Evolutionary conservation across 2,113 vertebrate genomes (phyloP), one percentile per base, ranked within the genome.

Genomic region (Pandion haliaetus): DNA sequence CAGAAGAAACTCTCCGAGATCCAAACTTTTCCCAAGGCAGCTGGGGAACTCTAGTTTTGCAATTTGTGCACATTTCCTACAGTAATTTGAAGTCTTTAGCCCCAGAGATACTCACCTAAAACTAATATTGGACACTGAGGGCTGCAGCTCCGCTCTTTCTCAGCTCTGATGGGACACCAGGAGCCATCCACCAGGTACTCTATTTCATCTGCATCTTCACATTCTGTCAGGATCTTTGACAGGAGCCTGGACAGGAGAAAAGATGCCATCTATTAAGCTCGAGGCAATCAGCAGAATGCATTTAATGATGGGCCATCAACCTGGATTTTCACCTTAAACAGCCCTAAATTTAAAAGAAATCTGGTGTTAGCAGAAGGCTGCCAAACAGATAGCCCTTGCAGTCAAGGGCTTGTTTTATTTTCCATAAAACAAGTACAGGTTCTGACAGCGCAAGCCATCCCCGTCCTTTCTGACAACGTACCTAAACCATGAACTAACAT

Each of bases 171-270:
- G 12, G 99, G 99, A 96, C 98, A 98, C 99, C 99, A 99, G 24
- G 99, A 99, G 34, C 99, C 99, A 6, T 99, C 99, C 17, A 99
- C 99, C 96, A 99, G 96, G 97, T 99, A 99, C 89, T 99, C 99
- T 1, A 99, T 99, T 96, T 99, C 99, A 44, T 99, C 99, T 0
- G 99, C 99, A 6, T 99, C 99, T 94, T 99, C 99, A 1, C 99
- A 99, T 97, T 99, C 99, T 2, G 98, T 99, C 92, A 99, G 98
- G 94, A 99, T 99, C 97, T 99, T 99, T 10, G 99, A 99, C 47
- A 99, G 98, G 34, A 99, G 98, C 97, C 99, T 99, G 97, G 40
- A 29, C 88, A 57, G 55, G 77, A 40, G 86, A 54, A 58, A 38
- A 57, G 36, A 54, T 17, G 31, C 54, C n/a, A 86, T 21, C 24